phyloP scores from a whole-genome alignment of 2,888 invertebrate genomes.

The Heliconius ethilla region DNA sequence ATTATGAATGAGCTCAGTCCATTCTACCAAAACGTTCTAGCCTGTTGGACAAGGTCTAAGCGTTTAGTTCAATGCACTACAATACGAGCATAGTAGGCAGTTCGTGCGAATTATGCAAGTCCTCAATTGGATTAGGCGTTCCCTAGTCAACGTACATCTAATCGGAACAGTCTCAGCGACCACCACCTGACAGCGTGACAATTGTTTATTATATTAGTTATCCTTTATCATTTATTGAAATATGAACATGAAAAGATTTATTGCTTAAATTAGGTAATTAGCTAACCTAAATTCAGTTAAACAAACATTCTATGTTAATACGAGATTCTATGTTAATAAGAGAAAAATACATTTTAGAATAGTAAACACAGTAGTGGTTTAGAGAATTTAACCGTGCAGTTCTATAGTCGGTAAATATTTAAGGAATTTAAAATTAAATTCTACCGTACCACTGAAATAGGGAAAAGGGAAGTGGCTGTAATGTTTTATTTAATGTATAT shows the following conservation, averaged over 20 bases:
- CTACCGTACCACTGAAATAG: conserved; percentile 51
- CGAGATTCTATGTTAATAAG: background rate
- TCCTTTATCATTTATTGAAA: background rate
- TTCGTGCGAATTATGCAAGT: conserved; percentile 69
- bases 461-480: conserved; percentile 55
- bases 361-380: conserved; percentile 28
- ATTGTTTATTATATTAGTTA: conserved; percentile 11
- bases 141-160: conserved; percentile 62
- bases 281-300: background rate
- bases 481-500: conserved; percentile 69
- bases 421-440: conserved; percentile 58
- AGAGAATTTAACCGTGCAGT: conserved; percentile 36
- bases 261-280: background rate
- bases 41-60: conserved; percentile 43
- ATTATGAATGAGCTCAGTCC: conserved; percentile 20
- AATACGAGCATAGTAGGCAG: conserved; percentile 50
- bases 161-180: conserved; percentile 48
- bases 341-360: conserved; percentile 9
- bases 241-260: background rate
- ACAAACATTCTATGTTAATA: background rate
- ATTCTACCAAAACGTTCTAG: conserved; percentile 38
- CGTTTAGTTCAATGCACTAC: conserved; percentile 53
- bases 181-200: conserved; percentile 35
- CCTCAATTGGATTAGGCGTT: conserved; percentile 70
- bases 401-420: conserved; percentile 44